Conservation (phyloP, 2,113 vertebrate genomes). For the Larimichthys crocea region DNA sequence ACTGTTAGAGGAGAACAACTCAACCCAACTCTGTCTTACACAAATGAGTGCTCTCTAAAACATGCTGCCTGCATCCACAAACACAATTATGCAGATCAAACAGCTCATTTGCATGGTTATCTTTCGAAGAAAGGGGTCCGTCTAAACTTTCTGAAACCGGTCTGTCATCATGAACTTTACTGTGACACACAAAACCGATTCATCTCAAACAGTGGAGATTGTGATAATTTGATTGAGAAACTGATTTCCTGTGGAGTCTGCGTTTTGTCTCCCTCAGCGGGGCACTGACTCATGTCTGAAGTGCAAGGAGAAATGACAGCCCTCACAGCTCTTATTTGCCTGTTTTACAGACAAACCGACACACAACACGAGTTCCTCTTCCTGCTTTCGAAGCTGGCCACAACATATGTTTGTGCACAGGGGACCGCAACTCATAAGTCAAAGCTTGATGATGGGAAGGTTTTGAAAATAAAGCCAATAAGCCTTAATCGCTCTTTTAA, state of each 20-base stretch:
- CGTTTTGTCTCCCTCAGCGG: conserved; percentile 49
- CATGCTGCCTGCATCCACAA: neutral
- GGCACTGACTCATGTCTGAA: conserved; percentile 63
- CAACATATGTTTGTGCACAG: conserved; percentile 6
- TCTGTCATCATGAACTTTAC: conserved; percentile 13
- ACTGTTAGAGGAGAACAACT: neutral
- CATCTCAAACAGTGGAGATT: conserved; percentile 14
- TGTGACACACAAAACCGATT: conserved; percentile 4
- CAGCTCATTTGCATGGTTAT: conserved; percentile 13
- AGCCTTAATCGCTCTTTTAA: neutral
- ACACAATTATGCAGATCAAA: conserved; percentile 9
- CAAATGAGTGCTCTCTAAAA: conserved; percentile 4
- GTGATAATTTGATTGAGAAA: conserved; percentile 57
- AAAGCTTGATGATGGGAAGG: neutral
- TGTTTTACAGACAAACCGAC: conserved; percentile 38
- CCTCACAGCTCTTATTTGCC: conserved; percentile 46
- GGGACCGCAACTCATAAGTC: neutral
- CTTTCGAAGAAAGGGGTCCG: neutral
- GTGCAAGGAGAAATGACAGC: conserved; percentile 52
- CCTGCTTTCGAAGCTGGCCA: conserved; percentile 3
- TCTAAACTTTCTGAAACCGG: conserved; percentile 1
- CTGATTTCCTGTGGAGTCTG: conserved; percentile 59
- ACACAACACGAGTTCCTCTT: conserved; percentile 50
- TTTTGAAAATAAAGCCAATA: neutral
- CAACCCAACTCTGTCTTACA: neutral